Percentiles rank a stretch among this genome's conserved stretches.
Evolutionary conservation across 2,888 invertebrate genomes (phyloP).

Genomic region (Drosophila mercatorum): DNA sequence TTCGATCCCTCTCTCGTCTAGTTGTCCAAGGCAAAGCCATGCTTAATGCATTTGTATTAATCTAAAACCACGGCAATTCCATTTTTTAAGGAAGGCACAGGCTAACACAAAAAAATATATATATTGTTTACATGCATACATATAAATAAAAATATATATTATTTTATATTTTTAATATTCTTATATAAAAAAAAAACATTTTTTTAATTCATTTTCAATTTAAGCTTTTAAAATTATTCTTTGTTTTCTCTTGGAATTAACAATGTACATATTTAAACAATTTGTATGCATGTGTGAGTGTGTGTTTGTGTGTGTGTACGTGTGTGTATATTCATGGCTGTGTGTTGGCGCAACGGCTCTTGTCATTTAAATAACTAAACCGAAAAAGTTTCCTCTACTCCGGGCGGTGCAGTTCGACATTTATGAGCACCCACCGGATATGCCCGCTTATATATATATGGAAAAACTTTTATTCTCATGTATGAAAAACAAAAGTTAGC

Average conservation of each 20-base stretch:
- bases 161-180: not conserved
- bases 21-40: not conserved
- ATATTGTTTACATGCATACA: not conserved
- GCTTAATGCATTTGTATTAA: not conserved
- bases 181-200: not conserved
- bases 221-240: constrained; percentile 10
- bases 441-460: constrained; percentile 1
- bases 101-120: not conserved
- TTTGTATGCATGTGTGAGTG: constrained; percentile 1
- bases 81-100: not conserved
- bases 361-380: constrained; percentile 38
- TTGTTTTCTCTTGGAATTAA: constrained; percentile 30
- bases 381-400: constrained; percentile 43
- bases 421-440: constrained; percentile 41
- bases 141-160: not conserved
- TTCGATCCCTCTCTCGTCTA: not conserved
- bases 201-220: constrained; percentile 27
- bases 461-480: constrained; percentile 28
- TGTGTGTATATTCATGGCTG: not conserved
- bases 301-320: not conserved
- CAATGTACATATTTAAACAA: constrained; percentile 31
- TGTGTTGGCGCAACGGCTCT: constrained; percentile 20
- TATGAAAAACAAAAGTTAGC: constrained; percentile 21
- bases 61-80: not conserved
- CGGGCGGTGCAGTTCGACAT: constrained; percentile 39